phyloP scores from a whole-genome alignment of 2,797 vertebrate genomes.

The Sciurus carolinensis region DNA sequence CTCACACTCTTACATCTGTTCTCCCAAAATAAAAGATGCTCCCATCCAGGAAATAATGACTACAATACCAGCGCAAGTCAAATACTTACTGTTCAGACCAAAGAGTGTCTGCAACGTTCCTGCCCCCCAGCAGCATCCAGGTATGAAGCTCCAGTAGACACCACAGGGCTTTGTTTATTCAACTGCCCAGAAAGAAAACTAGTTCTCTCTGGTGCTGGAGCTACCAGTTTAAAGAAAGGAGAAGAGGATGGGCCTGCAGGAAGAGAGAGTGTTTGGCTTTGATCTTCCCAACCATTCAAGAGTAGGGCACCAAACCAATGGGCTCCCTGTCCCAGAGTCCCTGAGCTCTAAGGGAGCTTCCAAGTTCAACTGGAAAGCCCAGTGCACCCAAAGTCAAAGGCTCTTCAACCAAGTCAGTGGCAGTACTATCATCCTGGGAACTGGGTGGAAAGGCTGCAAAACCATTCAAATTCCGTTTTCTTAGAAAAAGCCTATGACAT shows the following conservation, averaged over 20 bases:
- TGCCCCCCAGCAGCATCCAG: not conserved
- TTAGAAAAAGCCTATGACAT: not conserved
- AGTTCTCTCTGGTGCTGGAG: not conserved
- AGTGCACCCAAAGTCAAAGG: not conserved
- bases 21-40: constrained; percentile 75
- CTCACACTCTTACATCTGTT: constrained; percentile 66
- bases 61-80: not conserved
- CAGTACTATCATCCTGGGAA: not conserved
- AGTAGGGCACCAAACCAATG: not conserved
- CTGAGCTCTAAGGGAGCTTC: not conserved
- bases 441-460: not conserved
- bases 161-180: not conserved
- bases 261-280: not conserved
- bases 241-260: not conserved
- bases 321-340: not conserved
- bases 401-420: not conserved
- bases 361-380: not conserved
- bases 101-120: not conserved
- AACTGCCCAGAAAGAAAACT: not conserved
- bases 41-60: constrained; percentile 55
- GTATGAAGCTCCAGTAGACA: not conserved
- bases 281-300: not conserved
- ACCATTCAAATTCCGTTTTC: not conserved
- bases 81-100: constrained; percentile 49
- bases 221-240: not conserved